Base-by-base conservation (phyloP, 2,888 invertebrate species). In the Myathropa florea region DNA sequence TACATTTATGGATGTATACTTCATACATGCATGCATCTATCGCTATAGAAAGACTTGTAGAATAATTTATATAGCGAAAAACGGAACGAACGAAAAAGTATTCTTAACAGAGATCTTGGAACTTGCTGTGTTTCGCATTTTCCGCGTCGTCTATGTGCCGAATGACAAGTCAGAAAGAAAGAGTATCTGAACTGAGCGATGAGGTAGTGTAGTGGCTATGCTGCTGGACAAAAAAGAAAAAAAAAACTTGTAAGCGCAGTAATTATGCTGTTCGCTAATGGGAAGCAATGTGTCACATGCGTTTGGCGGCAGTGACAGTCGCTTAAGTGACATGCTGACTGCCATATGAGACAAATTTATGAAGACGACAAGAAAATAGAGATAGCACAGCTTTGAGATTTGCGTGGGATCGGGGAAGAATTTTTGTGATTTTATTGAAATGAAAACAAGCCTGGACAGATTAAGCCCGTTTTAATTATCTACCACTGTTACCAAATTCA, bases 211-310 rank as follows among this genome's bases (percentile, higher is more conserved):
- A 30, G 64, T 60, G 70, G 67, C 80, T 67, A 67, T 73, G 59
- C 30, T 70, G 63, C 78, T 82, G 77, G 70, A 78, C 73, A 79
- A 75, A 83, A 86, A 64, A 75, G 79, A 86, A 64, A 26, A 71
- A 83, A 14, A 36, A 83, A 75, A 71, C 53, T 76, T 57, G 75
- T 79, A 83, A 83, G 71, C 73, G 78, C 83, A 86, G 86, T 86
- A 86, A 86, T 86, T 86, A 86, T 86, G 83, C 86, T 86, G 86
- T 86, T 86, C 61, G 83, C 86, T 86, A 86, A 86, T 86, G 86
- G 86, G 86, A 86, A 86, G 86, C 86, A 83, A 86, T 86, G 86
- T 86, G 86, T 86, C 86, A 86, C 86, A 86, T 83, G 78, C 83
- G 86, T 79, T 86, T 75, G 86, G 83, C 83, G 86, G 86, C 73